Conservation (phyloP, 2,113 vertebrate genomes). For the Pelmatolapia mariae region DNA sequence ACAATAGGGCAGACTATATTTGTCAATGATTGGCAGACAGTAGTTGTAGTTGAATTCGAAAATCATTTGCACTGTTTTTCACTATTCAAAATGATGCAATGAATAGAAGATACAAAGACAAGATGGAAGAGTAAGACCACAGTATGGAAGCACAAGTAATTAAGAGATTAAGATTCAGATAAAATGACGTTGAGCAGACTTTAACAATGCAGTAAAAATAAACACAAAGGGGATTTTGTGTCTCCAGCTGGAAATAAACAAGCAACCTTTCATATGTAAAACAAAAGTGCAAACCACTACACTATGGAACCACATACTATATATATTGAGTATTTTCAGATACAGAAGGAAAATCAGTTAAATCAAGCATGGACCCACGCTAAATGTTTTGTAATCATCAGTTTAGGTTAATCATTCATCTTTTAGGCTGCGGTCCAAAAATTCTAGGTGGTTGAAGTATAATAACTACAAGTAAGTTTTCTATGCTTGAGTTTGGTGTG, state of each 20-base stretch:
- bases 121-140: not conserved
- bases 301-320: not conserved
- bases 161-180: not conserved
- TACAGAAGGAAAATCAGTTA: not conserved
- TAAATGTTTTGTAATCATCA: not conserved
- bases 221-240: not conserved
- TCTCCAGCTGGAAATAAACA: not conserved
- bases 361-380: not conserved
- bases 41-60: accelerated
- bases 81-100: not conserved
- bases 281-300: not conserved
- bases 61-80: not conserved
- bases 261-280: not conserved
- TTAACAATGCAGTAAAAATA: not conserved
- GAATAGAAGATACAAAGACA: not conserved
- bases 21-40: not conserved
- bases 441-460: accelerated
- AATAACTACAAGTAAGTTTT: not conserved
- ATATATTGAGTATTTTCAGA: not conserved
- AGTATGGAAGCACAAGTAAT: not conserved
- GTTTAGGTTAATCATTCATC: not conserved
- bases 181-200: not conserved
- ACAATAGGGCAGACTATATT: not conserved
- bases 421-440: not conserved
- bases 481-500: not conserved